Evolutionary conservation across 2,113 vertebrate genomes (phyloP).

Genomic region (Ceyx cyanopectus): DNA sequence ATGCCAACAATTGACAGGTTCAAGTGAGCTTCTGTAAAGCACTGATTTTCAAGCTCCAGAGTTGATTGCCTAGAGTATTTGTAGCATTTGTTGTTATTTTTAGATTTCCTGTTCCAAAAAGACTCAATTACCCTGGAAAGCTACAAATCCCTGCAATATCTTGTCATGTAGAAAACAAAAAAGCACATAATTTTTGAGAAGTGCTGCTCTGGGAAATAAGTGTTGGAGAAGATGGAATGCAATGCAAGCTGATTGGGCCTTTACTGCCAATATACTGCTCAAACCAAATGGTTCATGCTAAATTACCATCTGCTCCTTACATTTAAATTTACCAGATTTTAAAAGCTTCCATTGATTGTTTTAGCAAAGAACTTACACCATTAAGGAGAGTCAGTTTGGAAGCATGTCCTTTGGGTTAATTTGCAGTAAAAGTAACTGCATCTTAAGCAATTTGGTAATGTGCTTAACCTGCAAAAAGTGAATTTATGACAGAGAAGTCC

Average conservation of each 20-base stretch:
- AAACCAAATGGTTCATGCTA: constrained; percentile 66
- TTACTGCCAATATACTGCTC: constrained; percentile 61
- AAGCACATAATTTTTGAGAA: constrained; percentile 57
- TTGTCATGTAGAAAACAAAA: constrained; percentile 48
- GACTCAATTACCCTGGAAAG: constrained; percentile 47
- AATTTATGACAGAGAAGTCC: constrained; percentile 38
- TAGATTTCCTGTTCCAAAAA: constrained; percentile 2
- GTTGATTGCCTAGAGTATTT: constrained; percentile 22
- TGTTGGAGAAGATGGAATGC: constrained; percentile 43
- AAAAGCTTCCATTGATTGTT: constrained; percentile 62
- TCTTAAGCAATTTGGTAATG: constrained; percentile 43
- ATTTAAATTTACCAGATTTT: constrained; percentile 43
- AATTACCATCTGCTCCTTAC: constrained; percentile 69
- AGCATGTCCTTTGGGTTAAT: constrained; percentile 6
- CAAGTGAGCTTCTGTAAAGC: background rate
- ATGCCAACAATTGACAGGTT: background rate
- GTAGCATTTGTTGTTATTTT: constrained; percentile 35
- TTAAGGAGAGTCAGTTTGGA: constrained; percentile 26
- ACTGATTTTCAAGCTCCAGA: constrained; percentile 7
- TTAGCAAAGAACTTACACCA: constrained; percentile 31
- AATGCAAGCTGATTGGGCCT: constrained; percentile 38
- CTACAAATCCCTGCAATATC: constrained; percentile 56
- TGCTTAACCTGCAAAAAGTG: constrained; percentile 56
- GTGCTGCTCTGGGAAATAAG: constrained; percentile 62
- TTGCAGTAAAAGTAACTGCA: constrained; percentile 54